Conservation (phyloP, 2,113 vertebrate species). For the Rana temporaria region DNA sequence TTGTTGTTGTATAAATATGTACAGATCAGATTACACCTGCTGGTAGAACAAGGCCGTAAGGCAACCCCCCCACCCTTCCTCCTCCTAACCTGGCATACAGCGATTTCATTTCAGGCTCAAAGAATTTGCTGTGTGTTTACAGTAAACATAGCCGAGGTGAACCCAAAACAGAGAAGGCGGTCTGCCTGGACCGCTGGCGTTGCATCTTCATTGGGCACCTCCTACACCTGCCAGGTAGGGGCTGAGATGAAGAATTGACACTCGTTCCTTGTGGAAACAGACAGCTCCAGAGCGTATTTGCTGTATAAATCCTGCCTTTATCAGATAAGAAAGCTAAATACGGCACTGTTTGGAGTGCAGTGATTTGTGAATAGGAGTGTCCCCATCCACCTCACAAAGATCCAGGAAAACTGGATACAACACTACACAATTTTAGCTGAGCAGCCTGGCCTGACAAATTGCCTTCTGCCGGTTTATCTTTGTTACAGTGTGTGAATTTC, state of each 20-base stretch:
- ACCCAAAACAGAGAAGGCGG: background rate
- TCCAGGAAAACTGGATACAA: too few relatives aligned
- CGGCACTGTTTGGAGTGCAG: too few relatives aligned
- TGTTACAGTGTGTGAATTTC: too few relatives aligned
- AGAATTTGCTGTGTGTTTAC: background rate
- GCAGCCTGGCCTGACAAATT: too few relatives aligned
- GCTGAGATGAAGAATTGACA: background rate
- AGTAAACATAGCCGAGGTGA: background rate
- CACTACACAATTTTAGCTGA: too few relatives aligned
- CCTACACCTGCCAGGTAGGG: background rate
- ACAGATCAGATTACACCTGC: constrained; percentile 24
- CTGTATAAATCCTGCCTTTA: background rate
- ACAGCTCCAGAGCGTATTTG: background rate
- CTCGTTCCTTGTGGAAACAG: background rate
- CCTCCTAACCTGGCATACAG: too few relatives aligned
- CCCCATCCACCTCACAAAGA: background rate
- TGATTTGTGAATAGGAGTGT: background rate
- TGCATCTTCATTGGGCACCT: background rate
- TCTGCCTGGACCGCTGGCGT: background rate
- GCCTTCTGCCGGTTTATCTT: too few relatives aligned
- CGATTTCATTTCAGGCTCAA: background rate
- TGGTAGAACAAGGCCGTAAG: background rate
- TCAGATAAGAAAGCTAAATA: background rate
- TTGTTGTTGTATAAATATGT: constrained; percentile 34
- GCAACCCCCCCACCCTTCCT: background rate